Evolutionary conservation across 2,113 vertebrate species (phyloP).

Genomic region (Amblyornis subalaris): DNA sequence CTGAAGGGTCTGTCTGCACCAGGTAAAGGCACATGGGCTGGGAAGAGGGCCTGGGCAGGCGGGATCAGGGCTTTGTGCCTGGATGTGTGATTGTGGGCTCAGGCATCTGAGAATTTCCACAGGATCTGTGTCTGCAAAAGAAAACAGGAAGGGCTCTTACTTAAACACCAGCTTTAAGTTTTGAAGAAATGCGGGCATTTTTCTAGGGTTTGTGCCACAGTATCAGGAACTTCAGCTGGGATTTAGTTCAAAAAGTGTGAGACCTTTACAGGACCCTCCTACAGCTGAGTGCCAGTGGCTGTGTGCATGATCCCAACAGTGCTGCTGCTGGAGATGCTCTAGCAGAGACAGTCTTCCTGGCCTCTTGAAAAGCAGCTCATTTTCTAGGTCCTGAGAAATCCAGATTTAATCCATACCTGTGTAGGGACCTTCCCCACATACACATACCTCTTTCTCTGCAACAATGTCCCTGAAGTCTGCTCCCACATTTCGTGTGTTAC

Average conservation of each 20-base stretch:
- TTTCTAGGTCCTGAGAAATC: not conserved
- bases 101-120: not conserved
- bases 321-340: not conserved
- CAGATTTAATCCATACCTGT: not conserved
- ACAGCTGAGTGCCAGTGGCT: not conserved
- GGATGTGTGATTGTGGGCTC: accelerated
- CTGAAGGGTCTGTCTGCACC: not conserved
- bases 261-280: not conserved
- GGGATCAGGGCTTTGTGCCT: not conserved
- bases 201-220: not conserved
- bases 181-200: not conserved
- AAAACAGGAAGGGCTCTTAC: not conserved
- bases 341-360: not conserved
- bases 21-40: not conserved
- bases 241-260: not conserved
- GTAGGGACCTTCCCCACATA: not conserved
- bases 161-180: not conserved
- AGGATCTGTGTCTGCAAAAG: not conserved
- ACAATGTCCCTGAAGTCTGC: not conserved
- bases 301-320: not conserved
- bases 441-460: not conserved
- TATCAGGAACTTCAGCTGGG: not conserved
- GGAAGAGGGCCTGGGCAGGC: not conserved
- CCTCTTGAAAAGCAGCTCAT: not conserved
- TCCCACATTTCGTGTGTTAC: accelerated